Percentiles rank a stretch among this genome's conserved stretches.
Evolutionary conservation across 2,888 invertebrate species (phyloP).

Genomic region (Augochlorella aurata): DNA sequence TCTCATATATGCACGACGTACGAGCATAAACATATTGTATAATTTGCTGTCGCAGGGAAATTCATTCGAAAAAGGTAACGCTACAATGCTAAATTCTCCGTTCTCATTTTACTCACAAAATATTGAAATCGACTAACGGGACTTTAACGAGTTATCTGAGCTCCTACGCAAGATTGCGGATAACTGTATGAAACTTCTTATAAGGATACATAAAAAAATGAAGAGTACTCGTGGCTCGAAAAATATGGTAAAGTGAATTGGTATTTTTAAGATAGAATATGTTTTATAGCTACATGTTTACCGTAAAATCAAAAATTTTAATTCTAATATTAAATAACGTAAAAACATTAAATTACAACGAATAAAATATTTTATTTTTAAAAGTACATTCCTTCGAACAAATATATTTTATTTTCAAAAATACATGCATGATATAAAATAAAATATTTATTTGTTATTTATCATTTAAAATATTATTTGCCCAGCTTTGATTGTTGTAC

Average conservation of each 20-base stretch:
- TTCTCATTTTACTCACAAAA: not conserved
- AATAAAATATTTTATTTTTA: too few relatives aligned
- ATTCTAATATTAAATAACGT: not conserved
- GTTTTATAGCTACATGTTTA: too few relatives aligned
- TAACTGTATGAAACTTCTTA: not conserved
- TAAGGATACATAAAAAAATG: not conserved
- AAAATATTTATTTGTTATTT: too few relatives aligned
- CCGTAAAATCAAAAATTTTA: not conserved
- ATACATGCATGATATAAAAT: too few relatives aligned
- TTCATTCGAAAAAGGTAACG: not conserved
- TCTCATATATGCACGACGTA: too few relatives aligned
- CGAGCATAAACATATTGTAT: too few relatives aligned
- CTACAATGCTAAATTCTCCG: not conserved
- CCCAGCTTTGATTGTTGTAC: too few relatives aligned
- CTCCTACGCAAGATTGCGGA: not conserved
- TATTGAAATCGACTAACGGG: not conserved
- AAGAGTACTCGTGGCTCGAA: not conserved
- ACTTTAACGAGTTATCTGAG: not conserved
- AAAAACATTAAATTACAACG: too few relatives aligned
- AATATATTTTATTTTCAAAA: too few relatives aligned
- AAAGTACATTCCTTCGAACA: too few relatives aligned
- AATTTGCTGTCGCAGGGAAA: not conserved
- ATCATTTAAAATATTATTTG: too few relatives aligned
- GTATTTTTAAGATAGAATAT: not conserved
- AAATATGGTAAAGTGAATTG: not conserved